These are phyloP conservation scores for Microplitis demolitor DNA, from an alignment of 1,140 invertebrate species.

Conservation along the genomic window DNA sequence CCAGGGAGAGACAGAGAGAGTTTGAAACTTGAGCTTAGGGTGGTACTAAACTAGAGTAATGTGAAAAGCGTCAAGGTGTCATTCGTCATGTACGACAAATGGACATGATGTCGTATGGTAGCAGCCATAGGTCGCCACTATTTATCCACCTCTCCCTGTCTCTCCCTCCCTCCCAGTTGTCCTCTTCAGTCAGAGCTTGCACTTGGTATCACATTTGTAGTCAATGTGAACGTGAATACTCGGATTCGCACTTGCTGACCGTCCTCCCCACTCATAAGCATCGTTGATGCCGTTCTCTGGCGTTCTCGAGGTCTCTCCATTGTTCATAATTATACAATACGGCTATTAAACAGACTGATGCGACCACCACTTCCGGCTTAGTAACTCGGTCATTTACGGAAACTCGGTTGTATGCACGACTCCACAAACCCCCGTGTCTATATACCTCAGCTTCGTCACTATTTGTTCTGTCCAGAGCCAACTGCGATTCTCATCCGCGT, in stretches of 20 bases:
- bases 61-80: neutral
- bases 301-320: conserved; percentile 44
- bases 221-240: neutral
- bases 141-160: neutral
- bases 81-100: conserved; percentile 16
- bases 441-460: conserved; percentile 10
- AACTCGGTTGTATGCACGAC: conserved; percentile 34
- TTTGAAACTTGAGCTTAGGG: too few relatives aligned
- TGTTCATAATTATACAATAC: conserved; percentile 64
- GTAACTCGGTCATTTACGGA: conserved; percentile 51
- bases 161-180: neutral
- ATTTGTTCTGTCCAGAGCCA: neutral
- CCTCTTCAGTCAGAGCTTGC: neutral
- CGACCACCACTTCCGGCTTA: conserved; percentile 56
- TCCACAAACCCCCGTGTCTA: conserved; percentile 31
- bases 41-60: too few relatives aligned
- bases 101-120: conserved; percentile 5
- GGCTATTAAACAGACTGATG: conserved; percentile 63
- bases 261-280: conserved; percentile 20
- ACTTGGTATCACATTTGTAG: conserved; percentile 3
- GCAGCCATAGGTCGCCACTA: neutral
- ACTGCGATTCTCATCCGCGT: too few relatives aligned
- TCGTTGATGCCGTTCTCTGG: neutral
- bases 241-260: neutral
- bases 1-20: too few relatives aligned